Base-by-base conservation (phyloP, 2,888 invertebrate genomes). In the Scaptomyza flava region DNA sequence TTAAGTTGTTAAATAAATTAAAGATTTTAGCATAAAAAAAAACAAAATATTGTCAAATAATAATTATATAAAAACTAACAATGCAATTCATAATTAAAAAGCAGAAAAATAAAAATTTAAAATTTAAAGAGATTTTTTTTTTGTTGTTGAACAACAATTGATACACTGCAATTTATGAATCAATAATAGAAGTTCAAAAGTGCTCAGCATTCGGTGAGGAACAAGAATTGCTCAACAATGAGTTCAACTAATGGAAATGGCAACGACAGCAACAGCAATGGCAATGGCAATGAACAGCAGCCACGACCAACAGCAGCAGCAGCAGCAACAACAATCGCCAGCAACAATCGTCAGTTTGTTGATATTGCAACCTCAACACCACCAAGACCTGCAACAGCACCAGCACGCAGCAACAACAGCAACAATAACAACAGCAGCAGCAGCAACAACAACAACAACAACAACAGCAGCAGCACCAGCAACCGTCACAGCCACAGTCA, bases 391-490 rank as follows among this genome's bases (percentile, higher is more conserved):
- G 66, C 82, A 12, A 75, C 72, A 14, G 77, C 80, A 7, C 87
- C 72, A 12, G 80, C 79, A 12, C 76, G 75, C 61, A 83, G 68
- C 81, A 79, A 71, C 34, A 83, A 70, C 54, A 77, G 59, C 60
- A 80, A 71, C 31, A 82, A 77, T 48, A 81, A 77, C 42, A 79
- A 56, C 62, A 66, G 38, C 23, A 23, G 2, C 23, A 23, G 23
- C 23, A 23, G 4, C 23, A 23, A 23, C 43, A 67, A 27, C 38
- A 57, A 17, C 61, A 78, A 53, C 60, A 74, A 57, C 71, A 68
- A 41, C 77, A 72, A 58, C 2, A 36, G 12, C 41, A 65, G 41
- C 64, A 68, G 30, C 41, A 58, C 17, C 63, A 78, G 56, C 63
- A 73, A 57, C 71, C 67, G 42, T 76, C 71, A 63, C 2, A 36